These are phyloP conservation scores for Chrysodeixis includens DNA, from an alignment of 2,888 invertebrate genomes.

Conservation along the genomic window DNA sequence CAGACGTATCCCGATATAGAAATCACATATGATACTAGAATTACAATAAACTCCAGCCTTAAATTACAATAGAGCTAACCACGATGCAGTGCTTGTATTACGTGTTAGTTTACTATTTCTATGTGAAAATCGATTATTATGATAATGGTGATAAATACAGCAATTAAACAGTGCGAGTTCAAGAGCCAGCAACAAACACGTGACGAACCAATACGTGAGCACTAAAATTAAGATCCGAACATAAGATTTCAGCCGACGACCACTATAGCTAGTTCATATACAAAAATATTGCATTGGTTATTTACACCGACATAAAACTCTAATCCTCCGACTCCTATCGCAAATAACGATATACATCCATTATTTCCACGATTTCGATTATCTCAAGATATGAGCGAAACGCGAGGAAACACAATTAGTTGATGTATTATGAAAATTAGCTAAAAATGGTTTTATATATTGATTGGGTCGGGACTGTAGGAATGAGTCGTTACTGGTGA, in stretches of 20 bases:
- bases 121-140: constrained; percentile 28
- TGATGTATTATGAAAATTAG: constrained; percentile 53
- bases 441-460: constrained; percentile 73
- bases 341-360: constrained; percentile 50
- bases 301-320: constrained; percentile 68
- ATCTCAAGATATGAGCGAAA: constrained; percentile 60
- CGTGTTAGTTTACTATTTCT: constrained; percentile 12
- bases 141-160: constrained; percentile 29
- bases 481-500: constrained; percentile 77
- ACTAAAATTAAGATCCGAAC: constrained; percentile 53
- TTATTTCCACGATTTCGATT: constrained; percentile 50
- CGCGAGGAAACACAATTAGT: constrained; percentile 61
- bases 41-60: constrained; percentile 16
- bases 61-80: constrained; percentile 18
- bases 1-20: constrained; percentile 13
- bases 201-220: constrained; percentile 20
- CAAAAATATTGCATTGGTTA: constrained; percentile 74
- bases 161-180: constrained; percentile 26
- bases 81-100: constrained; percentile 27
- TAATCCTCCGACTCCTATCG: constrained; percentile 47
- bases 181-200: constrained; percentile 16
- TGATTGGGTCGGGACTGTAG: constrained; percentile 81
- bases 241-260: constrained; percentile 63
- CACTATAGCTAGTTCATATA: constrained; percentile 50
- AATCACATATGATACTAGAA: constrained; percentile 23